Evolutionary conservation across 2,888 invertebrate genomes (phyloP).

Genomic region (Heliconius sara): DNA sequence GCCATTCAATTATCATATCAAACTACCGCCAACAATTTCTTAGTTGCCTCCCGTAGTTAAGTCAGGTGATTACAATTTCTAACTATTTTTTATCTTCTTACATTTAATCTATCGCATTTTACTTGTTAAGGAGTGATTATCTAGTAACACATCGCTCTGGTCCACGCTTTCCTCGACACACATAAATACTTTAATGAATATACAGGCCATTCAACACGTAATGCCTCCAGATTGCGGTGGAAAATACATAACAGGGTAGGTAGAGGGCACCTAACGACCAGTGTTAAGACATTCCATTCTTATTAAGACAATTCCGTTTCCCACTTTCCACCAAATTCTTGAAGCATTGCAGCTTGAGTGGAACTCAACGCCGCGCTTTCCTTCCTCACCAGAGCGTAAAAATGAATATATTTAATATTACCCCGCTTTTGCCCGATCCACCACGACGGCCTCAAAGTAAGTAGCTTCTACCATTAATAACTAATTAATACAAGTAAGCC

Average conservation of each 20-base stretch:
- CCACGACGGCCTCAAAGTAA: neutral
- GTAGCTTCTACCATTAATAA: conserved; percentile 8
- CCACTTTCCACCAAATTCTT: neutral
- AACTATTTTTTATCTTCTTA: neutral
- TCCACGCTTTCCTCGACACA: neutral
- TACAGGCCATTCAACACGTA: no score
- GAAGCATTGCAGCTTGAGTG: neutral
- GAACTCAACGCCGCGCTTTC: neutral
- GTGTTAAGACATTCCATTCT: neutral
- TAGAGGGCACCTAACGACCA: neutral
- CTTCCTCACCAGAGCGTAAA: neutral
- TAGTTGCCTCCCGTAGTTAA: neutral
- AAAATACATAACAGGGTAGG: no score
- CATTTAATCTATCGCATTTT: neutral
- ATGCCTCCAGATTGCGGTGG: no score
- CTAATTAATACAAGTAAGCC: conserved; percentile 19
- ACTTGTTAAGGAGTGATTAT: conserved; percentile 7
- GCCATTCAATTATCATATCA: no score
- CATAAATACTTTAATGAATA: neutral
- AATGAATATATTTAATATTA: no score
- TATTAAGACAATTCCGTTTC: neutral
- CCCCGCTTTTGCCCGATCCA: neutral
- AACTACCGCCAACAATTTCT: no score
- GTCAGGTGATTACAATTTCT: neutral
- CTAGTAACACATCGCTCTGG: neutral